A percentile compares a stretch with the other conserved stretches of the same genome.
Evolutionary conservation across 2,888 invertebrate species (phyloP).

Genomic region (Corbicula japonica): DNA sequence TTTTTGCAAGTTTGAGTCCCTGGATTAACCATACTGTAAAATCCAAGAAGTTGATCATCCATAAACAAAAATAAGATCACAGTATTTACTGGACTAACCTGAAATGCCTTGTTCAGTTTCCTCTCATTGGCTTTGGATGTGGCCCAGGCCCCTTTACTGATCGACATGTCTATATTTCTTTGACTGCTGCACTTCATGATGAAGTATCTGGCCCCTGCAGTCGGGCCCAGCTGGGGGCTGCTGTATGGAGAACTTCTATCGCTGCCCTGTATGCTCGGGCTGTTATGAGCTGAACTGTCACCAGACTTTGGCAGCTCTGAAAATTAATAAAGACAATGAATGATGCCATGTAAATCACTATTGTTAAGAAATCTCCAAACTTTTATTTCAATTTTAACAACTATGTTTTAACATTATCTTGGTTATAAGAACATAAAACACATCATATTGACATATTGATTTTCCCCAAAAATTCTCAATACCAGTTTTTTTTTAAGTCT

Average conservation of each 20-base stretch:
- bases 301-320: constrained; percentile 39
- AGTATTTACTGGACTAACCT: constrained; percentile 86
- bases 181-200: constrained; percentile 89
- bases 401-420: too few relatives aligned
- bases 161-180: constrained; percentile 89
- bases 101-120: constrained; percentile 89
- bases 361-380: not conserved
- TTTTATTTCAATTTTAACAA: too few relatives aligned
- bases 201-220: constrained; percentile 87
- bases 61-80: too few relatives aligned
- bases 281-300: constrained; percentile 32
- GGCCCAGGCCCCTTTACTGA: constrained; percentile 88
- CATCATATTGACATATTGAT: too few relatives aligned
- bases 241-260: constrained; percentile 76
- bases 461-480: too few relatives aligned
- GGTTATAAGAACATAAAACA: too few relatives aligned
- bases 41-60: too few relatives aligned
- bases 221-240: constrained; percentile 70
- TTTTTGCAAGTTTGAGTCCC: too few relatives aligned
- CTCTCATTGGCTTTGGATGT: constrained; percentile 90
- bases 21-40: too few relatives aligned
- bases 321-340: constrained; percentile 1
- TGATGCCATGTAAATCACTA: too few relatives aligned
- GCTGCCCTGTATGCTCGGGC: constrained; percentile 71
- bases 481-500: constrained; percentile 1